These are phyloP conservation scores for Anodontia alba DNA, from an alignment of 2,888 invertebrate species.

Conservation along the genomic window DNA sequence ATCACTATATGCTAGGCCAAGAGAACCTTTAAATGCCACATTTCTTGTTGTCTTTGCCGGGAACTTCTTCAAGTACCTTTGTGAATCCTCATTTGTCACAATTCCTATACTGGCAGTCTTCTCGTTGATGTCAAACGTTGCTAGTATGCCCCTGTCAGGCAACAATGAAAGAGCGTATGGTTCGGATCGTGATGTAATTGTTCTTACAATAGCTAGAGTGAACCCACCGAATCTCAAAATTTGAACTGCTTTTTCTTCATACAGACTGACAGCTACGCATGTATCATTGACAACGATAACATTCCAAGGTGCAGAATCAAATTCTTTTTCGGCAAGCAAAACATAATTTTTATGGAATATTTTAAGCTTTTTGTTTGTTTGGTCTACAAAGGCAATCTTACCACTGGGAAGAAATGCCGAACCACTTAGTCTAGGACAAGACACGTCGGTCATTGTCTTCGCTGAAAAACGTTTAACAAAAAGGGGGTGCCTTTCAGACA, in stretches of 20 bases:
- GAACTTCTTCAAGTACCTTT: constrained; percentile 1
- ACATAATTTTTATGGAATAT: constrained; percentile 7
- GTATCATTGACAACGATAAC: constrained; percentile 4
- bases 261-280: neutral
- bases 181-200: neutral
- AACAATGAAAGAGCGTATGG: neutral
- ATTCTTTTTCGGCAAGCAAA: constrained; percentile 4
- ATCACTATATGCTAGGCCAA: neutral
- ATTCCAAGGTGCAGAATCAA: neutral
- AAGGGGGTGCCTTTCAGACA: neutral
- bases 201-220: neutral
- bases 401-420: neutral
- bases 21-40: neutral
- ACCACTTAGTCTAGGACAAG: neutral
- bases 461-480: neutral
- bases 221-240: neutral
- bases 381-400: neutral
- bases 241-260: neutral
- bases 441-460: neutral
- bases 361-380: neutral
- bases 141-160: constrained; percentile 2
- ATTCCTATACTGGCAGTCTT: neutral
- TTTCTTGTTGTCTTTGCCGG: neutral
- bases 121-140: constrained; percentile 4
- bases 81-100: neutral